These are phyloP conservation scores for Gonatopus flavifemur DNA, from an alignment of 1,140 invertebrate species.

Conservation along the genomic window DNA sequence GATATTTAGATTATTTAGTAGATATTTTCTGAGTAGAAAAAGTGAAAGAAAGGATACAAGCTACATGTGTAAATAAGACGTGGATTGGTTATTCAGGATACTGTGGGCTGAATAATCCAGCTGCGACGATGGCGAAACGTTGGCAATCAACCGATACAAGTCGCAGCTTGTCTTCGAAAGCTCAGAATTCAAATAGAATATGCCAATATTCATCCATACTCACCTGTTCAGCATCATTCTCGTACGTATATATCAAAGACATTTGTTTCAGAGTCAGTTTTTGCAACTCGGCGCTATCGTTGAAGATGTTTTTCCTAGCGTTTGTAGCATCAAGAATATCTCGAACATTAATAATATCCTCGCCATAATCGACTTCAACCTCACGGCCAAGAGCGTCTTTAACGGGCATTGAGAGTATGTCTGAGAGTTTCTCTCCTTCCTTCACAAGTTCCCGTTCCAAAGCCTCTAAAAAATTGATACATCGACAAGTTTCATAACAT, in stretches of 20 bases:
- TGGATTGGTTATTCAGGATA: no score
- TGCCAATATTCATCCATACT: conserved; percentile 6
- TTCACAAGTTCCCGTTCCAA: conserved; percentile 70
- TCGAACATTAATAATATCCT: conserved; percentile 71
- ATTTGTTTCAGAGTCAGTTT: conserved; percentile 77
- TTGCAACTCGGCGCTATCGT: conserved; percentile 70
- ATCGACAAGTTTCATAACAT: no score
- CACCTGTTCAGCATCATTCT: conserved; percentile 72
- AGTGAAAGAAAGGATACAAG: no score
- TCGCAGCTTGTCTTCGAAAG: no score
- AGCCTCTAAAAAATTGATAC: conserved; percentile 55
- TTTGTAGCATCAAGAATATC: conserved; percentile 69
- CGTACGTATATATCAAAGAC: conserved; percentile 72
- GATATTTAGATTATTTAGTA: no score
- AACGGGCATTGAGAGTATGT: conserved; percentile 76
- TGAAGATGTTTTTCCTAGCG: conserved; percentile 67
- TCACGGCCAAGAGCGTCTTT: conserved; percentile 78
- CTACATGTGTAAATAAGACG: no score
- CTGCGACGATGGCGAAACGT: no score
- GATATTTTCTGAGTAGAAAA: no score
- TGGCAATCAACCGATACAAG: no score
- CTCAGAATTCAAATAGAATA: no score
- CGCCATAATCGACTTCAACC: conserved; percentile 70
- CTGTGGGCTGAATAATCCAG: no score
- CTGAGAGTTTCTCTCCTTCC: conserved; percentile 77